Evolutionary conservation across 2,888 invertebrate species (phyloP), one percentile per base, ranked within the genome.

Genomic region (Priapulus caudatus): DNA sequence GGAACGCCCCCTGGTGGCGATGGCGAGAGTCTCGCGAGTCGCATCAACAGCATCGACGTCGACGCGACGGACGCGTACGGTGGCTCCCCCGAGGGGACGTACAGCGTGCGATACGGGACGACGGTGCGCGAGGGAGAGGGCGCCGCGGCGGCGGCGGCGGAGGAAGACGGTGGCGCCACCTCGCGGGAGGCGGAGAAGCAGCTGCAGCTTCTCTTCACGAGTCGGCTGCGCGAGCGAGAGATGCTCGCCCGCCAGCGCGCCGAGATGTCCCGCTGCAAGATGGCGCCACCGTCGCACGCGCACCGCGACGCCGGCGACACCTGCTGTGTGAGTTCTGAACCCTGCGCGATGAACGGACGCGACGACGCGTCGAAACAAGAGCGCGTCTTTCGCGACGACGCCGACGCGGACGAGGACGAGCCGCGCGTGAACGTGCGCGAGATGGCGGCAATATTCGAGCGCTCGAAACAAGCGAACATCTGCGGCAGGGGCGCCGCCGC

Each of bases 11-110:
- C 10, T 33, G 33, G 10, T 33, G 10, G 10, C 10, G 33, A 33
- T 33, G 33, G 33, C n/a, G n/a, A n/a, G n/a, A 33, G 33, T 33
- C 33, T 33, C 10, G 33, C 33, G n/a, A 33, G 33, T 33, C 33
- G 33, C n/a, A 33, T 33, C n/a, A 33, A 33, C 33, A 33, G 33
- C n/a, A 33, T 33, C n/a, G n/a, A 33, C 33, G 33, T n/a, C 10
- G 33, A 33, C 10, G 10, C 10, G 10, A 33, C 33, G n/a, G 33
- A 33, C n/a, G 10, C n/a, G n/a, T n/a, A n/a, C n/a, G n/a, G n/a
- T n/a, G n/a, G n/a, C n/a, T 10, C 10, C 10, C 33, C 33, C 33
- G 33, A 33, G n/a, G 33, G 33, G 10, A 33, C n/a, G 10, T 33
- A 33, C n/a, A 33, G 33, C n/a, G 33, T 33, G 33, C 33, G 33